phyloP scores from a whole-genome alignment of 1,140 invertebrate species.

The Orius insidiosus region DNA sequence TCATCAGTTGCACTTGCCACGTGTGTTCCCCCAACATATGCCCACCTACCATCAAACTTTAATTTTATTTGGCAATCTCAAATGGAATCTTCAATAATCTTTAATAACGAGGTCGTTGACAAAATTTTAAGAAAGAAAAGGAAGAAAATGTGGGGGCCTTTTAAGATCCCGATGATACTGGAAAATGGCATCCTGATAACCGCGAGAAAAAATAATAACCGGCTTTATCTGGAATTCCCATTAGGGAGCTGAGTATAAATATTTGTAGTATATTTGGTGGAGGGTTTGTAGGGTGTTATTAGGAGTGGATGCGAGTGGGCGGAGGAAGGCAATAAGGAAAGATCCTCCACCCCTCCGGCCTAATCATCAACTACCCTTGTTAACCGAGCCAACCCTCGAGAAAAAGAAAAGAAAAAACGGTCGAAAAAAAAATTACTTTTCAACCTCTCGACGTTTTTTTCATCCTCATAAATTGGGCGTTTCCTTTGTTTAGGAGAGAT shows the following conservation, averaged over 20 bases:
- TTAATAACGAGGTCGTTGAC: too few relatives aligned
- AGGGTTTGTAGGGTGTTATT: constrained; percentile 2
- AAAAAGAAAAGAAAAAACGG: neutral
- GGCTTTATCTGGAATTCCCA: constrained; percentile 10
- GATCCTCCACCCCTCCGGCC: constrained; percentile 7
- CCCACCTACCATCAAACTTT: too few relatives aligned
- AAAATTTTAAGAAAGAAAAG: too few relatives aligned
- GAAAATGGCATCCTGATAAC: constrained; percentile 5
- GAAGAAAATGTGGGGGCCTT: too few relatives aligned
- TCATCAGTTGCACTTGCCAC: too few relatives aligned
- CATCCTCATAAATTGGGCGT: constrained; percentile 3
- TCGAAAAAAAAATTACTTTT: constrained; percentile 6
- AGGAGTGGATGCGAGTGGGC: neutral
- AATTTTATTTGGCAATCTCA: too few relatives aligned
- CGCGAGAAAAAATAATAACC: constrained; percentile 5
- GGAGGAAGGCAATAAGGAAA: constrained; percentile 10
- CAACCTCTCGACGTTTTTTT: constrained; percentile 1
- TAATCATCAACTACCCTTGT: constrained; percentile 12
- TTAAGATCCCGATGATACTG: too few relatives aligned
- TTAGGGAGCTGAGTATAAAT: constrained; percentile 10
- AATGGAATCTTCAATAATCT: too few relatives aligned
- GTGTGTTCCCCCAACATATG: too few relatives aligned
- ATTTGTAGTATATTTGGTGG: constrained; percentile 12
- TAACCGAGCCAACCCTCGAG: constrained; percentile 3
- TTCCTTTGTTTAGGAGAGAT: constrained; percentile 7